Evolutionary conservation across 2,888 invertebrate species (phyloP), one percentile per base, ranked within the genome.

Genomic region (Callyntrura sp.): DNA sequence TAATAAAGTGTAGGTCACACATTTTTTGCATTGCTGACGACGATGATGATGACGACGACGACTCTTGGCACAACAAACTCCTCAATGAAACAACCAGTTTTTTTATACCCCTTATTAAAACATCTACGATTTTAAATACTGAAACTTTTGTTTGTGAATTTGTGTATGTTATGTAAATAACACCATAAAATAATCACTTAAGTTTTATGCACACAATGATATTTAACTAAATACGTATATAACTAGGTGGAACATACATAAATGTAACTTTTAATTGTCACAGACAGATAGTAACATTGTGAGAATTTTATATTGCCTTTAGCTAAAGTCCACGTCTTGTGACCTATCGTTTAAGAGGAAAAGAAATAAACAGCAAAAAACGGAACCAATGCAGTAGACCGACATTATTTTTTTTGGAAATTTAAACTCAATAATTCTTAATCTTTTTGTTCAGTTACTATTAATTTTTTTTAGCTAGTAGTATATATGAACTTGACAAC

Each of bases 1-100:
- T 68, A 85, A 17, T 20, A 60, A 17, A n/a, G n/a, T n/a, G 35
- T 81, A 70, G 87, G 87, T 87, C 87, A 81, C 87, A 81, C 87
- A 57, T 70, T 87, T 60, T 86, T 73, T 86, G 87, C 87, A 87
- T 87, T 87, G 87, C 79, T 87, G 87, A 81, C 79, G 87, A 81
- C 79, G 87, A 70, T n/a, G 51, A 70, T 87, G 87, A 68, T 87
- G 87, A 81, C 79, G 87, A 81, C 79, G 87, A 70, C 28, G 51
- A 70, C 55, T 87, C 68, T 87, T 87, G 87, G 87, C 87, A 87
- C 87, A 81, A 87, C 87, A 81, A 87, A 87, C 70, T 79, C 48
- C 23, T 62, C 14, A 57, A 78, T 70, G 81, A 87, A 87, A 87
- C 79, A 87, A 87, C 87, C 87, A 70, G 81, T 70, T 87, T 48